Base-by-base conservation (phyloP, 1,140 invertebrate genomes). In the Steinernema khuongi region DNA sequence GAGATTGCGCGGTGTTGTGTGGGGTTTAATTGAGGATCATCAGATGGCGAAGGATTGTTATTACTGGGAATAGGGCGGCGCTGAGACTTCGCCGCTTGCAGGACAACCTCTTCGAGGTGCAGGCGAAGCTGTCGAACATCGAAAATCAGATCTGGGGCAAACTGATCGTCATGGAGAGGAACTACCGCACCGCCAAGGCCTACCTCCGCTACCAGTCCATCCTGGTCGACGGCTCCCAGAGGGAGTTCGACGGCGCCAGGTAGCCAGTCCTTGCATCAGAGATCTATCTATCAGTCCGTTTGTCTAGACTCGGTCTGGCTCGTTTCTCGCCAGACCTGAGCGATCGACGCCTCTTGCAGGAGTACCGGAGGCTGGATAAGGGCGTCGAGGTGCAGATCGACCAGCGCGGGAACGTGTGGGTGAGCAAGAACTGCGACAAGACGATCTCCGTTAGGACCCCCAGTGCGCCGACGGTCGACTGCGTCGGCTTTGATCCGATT, bases 91-190 rank as follows among this genome's bases (percentile, higher is more conserved):
- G n/a, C n/a, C n/a, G 50, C 11, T 60, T 71, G 14, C 68, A 71
- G 70, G 70, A 71, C n/a, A 71, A 71, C 29, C 44, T 71, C n/a
- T 67, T n/a, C 70, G 70, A 71, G 69, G 43, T 71, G 30, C 43
- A 71, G 18, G 14, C 70, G 29, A 71, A 71, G 60, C 44, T 71
- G 11, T 26, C 70, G 7, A 71, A 71, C 31, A 31, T 71, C 31
- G 70, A 71, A 70, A 71, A 71, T 19, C 31, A 71, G 26, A 71
- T 71, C 19, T 71, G 70, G 70, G 70, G 70, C 7, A 71, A 71
- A 29, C 44, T 71, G 14, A 71, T 71, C 70, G 70, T 71, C 68
- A 71, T 71, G 70, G 70, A 71, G 26, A 11, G n/a, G 44, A 71
- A 71, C 43, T 70, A 50, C 19, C 70, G 70, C n/a, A 71, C 44